Percentiles rank a stretch among this genome's conserved stretches.
These are phyloP conservation scores for Collichthys lucidus DNA, from an alignment of 2,113 vertebrate genomes.

Conservation along the genomic window DNA sequence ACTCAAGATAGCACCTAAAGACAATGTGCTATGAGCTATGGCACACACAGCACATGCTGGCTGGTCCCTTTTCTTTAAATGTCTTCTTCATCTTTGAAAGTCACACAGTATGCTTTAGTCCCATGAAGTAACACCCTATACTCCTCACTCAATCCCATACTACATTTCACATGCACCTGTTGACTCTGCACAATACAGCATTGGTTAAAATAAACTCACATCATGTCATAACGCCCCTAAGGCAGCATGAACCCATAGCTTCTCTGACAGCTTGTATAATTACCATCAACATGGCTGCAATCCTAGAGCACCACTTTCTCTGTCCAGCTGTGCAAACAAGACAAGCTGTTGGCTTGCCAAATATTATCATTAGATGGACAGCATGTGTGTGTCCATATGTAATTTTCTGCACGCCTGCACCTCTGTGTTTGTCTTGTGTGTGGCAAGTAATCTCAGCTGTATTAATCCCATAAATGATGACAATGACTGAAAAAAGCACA, in stretches of 20 bases:
- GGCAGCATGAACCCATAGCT: not conserved
- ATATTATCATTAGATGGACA: constrained; percentile 9
- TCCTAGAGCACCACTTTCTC: constrained; percentile 32
- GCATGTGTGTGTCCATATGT: constrained; percentile 12
- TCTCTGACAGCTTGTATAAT: constrained; percentile 16
- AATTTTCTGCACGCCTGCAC: constrained; percentile 8
- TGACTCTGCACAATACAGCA: not conserved
- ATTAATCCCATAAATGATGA: constrained; percentile 16
- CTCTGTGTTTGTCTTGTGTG: constrained; percentile 39
- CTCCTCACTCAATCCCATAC: too few species aligned
- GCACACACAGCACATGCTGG: too few species aligned
- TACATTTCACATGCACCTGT: not conserved
- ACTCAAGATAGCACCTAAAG: too few species aligned
- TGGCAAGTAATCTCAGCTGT: constrained; percentile 35
- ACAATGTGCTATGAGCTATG: too few species aligned
- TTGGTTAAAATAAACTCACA: not conserved
- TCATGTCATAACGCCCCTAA: not conserved
- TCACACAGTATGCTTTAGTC: not conserved
- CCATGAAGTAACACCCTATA: not conserved
- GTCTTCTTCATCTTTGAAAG: not conserved
- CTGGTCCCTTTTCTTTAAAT: too few species aligned
- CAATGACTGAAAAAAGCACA: constrained; percentile 12
- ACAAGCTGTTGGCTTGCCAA: not conserved
- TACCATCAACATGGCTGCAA: not conserved
- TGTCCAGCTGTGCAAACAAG: constrained; percentile 71